Evolutionary conservation across 1,140 invertebrate species (phyloP).

Genomic region (Metaphire vulgaris): DNA sequence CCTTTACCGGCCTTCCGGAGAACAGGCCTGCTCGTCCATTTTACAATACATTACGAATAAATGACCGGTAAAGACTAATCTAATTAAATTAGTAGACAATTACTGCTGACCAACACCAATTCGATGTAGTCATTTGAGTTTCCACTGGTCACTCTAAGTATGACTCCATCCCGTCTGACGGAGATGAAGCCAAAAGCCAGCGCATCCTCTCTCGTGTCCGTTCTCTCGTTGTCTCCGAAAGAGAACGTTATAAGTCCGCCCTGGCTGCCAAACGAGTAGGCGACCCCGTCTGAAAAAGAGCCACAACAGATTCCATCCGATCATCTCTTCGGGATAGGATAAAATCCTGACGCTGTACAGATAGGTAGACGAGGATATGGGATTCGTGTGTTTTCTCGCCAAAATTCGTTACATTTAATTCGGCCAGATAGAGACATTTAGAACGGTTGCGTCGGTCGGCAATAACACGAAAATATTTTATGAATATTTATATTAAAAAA

Average conservation of each 20-base stretch:
- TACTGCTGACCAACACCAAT: constrained; percentile 82
- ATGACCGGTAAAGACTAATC: too few relatives aligned
- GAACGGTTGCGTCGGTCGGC: too few relatives aligned
- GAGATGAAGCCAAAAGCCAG: constrained; percentile 85
- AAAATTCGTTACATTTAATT: too few relatives aligned
- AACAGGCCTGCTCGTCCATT: too few relatives aligned
- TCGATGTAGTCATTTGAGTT: constrained; percentile 90
- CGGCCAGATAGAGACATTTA: too few relatives aligned
- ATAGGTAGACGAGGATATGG: too few relatives aligned
- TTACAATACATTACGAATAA: too few relatives aligned
- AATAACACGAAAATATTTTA: too few relatives aligned
- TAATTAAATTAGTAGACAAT: too few relatives aligned
- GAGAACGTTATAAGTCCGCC: constrained; percentile 78
- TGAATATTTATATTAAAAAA: too few relatives aligned
- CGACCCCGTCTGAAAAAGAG: constrained; percentile 77
- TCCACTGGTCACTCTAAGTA: constrained; percentile 77
- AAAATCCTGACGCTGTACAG: neutral
- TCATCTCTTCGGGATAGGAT: neutral
- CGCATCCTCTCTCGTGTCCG: constrained; percentile 78
- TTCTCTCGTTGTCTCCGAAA: constrained; percentile 70
- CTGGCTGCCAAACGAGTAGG: constrained; percentile 77
- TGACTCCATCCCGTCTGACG: constrained; percentile 65
- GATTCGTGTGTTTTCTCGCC: too few relatives aligned
- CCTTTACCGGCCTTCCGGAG: too few relatives aligned
- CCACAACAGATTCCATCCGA: constrained; percentile 37